Conservation (phyloP, 2,113 vertebrate genomes). For the Pedetes capensis region DNA sequence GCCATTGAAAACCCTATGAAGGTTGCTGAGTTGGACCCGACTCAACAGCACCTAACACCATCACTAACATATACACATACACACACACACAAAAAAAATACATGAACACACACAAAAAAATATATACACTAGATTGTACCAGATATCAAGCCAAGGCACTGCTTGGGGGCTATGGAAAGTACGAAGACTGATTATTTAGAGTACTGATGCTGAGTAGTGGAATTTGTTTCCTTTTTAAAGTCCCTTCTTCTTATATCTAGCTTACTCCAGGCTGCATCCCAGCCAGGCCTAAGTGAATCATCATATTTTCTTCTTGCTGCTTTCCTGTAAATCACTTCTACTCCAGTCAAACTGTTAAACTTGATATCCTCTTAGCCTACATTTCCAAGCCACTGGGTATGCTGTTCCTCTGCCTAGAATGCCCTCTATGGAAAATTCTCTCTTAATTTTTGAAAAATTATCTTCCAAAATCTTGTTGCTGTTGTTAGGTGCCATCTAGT, state of each 20-base stretch:
- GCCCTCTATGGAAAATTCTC: background rate
- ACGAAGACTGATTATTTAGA: background rate
- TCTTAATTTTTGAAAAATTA: constrained; percentile 25
- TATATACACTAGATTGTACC: background rate
- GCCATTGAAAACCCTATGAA: too few relatives aligned
- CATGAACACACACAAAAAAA: too few relatives aligned
- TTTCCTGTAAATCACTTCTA: background rate
- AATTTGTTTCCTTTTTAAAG: background rate
- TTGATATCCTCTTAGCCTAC: background rate
- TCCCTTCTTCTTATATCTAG: background rate
- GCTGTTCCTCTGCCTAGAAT: background rate
- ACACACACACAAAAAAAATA: too few relatives aligned
- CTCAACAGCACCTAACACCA: too few relatives aligned
- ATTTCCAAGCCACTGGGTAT: background rate
- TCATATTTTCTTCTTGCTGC: background rate
- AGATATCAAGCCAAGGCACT: background rate
- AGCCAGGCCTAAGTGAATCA: background rate
- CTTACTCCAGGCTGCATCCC: background rate
- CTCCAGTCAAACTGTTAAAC: background rate
- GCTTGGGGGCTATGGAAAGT: background rate
- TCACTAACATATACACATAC: background rate
- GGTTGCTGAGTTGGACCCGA: too few relatives aligned
- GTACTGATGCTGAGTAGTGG: background rate
- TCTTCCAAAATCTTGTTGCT: background rate
- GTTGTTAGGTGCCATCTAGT: too few relatives aligned